Base-by-base conservation (phyloP, 2,113 vertebrate genomes). In the Aegotheles bennettii region DNA sequence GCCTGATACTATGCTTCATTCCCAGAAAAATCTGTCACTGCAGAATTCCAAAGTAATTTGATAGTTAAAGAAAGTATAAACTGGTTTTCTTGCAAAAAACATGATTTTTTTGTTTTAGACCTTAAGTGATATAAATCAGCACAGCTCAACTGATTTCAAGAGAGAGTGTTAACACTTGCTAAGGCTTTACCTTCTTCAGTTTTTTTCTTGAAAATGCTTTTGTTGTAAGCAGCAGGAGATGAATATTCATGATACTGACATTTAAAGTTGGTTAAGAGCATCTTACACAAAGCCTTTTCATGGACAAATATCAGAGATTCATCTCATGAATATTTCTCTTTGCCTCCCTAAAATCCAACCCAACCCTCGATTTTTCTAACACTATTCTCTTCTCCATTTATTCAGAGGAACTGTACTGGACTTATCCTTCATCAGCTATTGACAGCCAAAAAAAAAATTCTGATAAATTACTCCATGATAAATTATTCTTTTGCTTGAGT, bases 1-100 rank as follows among this genome's bases (percentile, higher is more conserved):
- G 76, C 13, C 40, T 40, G 23, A 82, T 35, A 25, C 35, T 70
- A 67, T 67, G 56, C 31, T 47, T 83, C 64, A 63, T 91, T 94
- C 45, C 21, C 50, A 94, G 78, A 93, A 95, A 96, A 94, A 91
- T 89, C 68, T 93, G 24, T 77, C 83, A 63, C 53, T 90, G 63
- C 77, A 86, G 81, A 63, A 87, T 93, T 94, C 87, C 70, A 89
- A 65, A 69, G 18, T 88, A 89, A 96, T 85, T 89, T 73, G 53
- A 82, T 60, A 84, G 68, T 92, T 95, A 95, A 92, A 47, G 51
- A 80, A 43, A 80, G 38, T 38, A 57, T 40, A 95, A 95, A 51
- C 60, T 82, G 15, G 3, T 63, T 84, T 96, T 68, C 57, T 79
- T 89, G 56, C 8, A 19, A 67, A 82, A 90, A 70, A 9, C 1